Evolutionary conservation across 2,797 vertebrate species (phyloP).

Genomic region (Craterocephalus amniculus): DNA sequence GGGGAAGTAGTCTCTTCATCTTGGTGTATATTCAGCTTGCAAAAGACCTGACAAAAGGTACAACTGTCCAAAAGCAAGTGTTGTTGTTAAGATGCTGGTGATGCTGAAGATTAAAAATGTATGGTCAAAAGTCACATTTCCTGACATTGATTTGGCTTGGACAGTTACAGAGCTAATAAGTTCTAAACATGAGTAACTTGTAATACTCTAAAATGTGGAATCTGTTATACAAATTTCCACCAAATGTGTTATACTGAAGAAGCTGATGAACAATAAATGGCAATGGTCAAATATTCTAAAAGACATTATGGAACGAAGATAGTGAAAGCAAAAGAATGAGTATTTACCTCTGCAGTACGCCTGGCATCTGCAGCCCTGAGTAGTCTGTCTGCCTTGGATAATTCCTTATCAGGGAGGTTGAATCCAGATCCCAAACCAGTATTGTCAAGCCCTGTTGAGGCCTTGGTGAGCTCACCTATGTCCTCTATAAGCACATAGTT

Average conservation of each 20-base stretch:
- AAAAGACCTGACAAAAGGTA: no score
- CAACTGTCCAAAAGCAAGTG: no score
- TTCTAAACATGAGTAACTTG: background rate
- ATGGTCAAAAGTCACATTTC: no score
- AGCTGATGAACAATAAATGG: background rate
- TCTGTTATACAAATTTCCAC: background rate
- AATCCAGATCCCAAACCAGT: conserved; percentile 88
- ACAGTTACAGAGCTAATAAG: background rate
- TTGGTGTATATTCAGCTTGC: no score
- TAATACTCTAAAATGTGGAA: background rate
- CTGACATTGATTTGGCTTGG: background rate
- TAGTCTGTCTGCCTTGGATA: conserved; percentile 93
- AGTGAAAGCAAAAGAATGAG: background rate
- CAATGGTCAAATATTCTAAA: background rate
- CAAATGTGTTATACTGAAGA: background rate
- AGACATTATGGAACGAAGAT: background rate
- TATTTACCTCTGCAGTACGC: conserved; percentile 88
- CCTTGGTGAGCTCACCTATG: conserved; percentile 96
- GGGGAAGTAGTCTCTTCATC: no score
- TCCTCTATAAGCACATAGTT: conserved; percentile 98
- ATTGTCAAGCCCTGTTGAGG: conserved; percentile 86
- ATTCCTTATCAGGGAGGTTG: conserved; percentile 93
- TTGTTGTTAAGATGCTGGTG: no score
- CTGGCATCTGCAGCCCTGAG: conserved; percentile 91
- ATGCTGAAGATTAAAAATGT: no score